Base-by-base conservation (phyloP, 1,140 invertebrate species). In the Leptinotarsa texana region DNA sequence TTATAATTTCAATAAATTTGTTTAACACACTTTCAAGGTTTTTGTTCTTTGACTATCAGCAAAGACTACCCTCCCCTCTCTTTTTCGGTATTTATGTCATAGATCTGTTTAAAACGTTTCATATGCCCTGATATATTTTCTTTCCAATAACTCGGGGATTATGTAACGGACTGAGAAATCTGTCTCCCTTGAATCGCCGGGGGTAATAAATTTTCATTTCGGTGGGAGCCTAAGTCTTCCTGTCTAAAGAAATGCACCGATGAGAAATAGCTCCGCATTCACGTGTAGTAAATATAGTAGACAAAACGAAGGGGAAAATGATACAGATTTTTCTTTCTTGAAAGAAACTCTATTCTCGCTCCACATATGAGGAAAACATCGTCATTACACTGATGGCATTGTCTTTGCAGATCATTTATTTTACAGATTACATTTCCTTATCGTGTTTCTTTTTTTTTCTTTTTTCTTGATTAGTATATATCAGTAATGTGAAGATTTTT, bases 161-260 rank as follows among this genome's bases (percentile, higher is more conserved):
- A 65, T 65, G 63, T 13, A 33, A 22, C 21, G 21, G 15, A 27
- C 21, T 65, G 63, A 65, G 3, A 33, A 65, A 65, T 17, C 68
- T 18, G 13, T 49, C 27, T 69, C 21, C 68, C 11, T 48, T 15
- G 33, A 15, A 69, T 47, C 48, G 48, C 18, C 47, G 13, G n/a
- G 6, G n/a, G n/a, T 73, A 73, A 73, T 73, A 66, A 73, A 73
- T 73, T 73, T 73, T 73, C 71, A 73, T 73, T 76, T 76, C 68
- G 69, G 72, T 74, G 73, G 21, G 24, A 69, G 61, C 27, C 74
- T 75, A 75, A 75, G 72, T 75, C 74, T 75, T 75, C 72, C 75
- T 79, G 77, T 79, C 77, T 76, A 75, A 79, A 76, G 74, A 74
- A 79, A 79, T 79, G 77, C 77, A 79, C 74, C 75, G 76, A 70